Base-by-base conservation (phyloP, 2,113 vertebrate species). In the Hippocampus comes region DNA sequence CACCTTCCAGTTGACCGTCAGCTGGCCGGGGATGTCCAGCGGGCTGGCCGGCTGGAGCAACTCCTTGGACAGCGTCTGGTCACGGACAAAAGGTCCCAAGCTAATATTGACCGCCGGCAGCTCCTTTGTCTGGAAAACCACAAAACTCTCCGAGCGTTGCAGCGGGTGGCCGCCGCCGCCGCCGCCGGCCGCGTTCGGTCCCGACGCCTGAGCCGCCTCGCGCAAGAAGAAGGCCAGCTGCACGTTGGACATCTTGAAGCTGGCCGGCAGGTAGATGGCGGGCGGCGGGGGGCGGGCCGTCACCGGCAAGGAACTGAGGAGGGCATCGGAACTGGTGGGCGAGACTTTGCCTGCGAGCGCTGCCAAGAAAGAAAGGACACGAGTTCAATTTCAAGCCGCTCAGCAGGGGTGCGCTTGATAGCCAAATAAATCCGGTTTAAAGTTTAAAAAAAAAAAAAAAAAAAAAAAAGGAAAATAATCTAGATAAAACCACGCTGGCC, bases 1-100 rank as follows among this genome's bases (percentile, higher is more conserved):
- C 27, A 98, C 95, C 84, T 98, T 99, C 97, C 97, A 98, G 92
- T 95, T 97, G 86, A 98, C 95, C 0, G 97, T 98, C 81, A 99
- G 89, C 79, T 94, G 92, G 71, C 94, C 93, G 0, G 96, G 94
- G 42, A 99, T 93, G 81, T 98, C 95, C 91, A 98, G 84, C 1
- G 96, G 94, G 87, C 97, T 95, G 63, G 96, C 92, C 0, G 97
- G 97, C 90, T 98, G 97, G 23, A 99, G 93, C 42, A 98, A 79
- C 78, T 99, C 97, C 84, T 95, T 95, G 79, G 95, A 94, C 70
- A 99, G 86, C 18, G 92, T 92, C 86, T 96, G 93, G 87, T 95
- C 96, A 14, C 94, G 92, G 85, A 94, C 90, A 79, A 96, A 98
- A 69, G 96, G 95, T 30, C 97, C 97, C 78, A 97, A 89, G 76